Percentiles rank a stretch among this genome's conserved stretches.
phyloP scores from a whole-genome alignment of 1,140 invertebrate species.

The Tetramorium simillimum region DNA sequence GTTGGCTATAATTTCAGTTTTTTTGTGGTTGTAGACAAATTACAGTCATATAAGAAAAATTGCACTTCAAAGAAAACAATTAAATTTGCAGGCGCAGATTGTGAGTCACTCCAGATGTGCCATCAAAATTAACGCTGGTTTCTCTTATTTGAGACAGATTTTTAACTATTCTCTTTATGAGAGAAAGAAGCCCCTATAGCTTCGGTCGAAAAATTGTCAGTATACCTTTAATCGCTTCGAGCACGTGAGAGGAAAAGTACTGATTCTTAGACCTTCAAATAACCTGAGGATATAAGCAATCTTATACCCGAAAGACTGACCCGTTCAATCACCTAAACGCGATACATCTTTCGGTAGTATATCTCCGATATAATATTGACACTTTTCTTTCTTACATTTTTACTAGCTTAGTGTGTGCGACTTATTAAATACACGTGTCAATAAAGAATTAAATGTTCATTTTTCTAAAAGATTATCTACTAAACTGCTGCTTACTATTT shows the following conservation, averaged over 20 bases:
- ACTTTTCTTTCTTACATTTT: neutral
- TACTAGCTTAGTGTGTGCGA: no score
- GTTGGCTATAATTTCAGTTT: no score
- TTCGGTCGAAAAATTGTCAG: neutral
- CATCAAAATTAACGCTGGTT: neutral
- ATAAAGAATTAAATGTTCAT: no score
- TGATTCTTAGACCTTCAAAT: neutral
- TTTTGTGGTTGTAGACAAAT: neutral
- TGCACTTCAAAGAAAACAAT: neutral
- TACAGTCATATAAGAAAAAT: conserved; percentile 1
- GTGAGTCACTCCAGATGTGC: no score
- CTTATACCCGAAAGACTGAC: neutral
- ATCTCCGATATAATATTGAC: neutral
- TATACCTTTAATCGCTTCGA: neutral
- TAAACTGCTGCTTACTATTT: no score
- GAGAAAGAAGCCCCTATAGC: neutral
- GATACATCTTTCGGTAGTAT: neutral
- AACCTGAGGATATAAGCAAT: neutral
- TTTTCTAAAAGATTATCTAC: no score
- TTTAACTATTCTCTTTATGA: neutral
- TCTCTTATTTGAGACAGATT: neutral
- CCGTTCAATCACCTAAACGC: neutral
- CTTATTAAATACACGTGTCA: no score
- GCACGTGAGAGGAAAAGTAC: neutral
- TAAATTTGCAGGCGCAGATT: no score